These are phyloP conservation scores for Meriones psammophilus DNA, from an alignment of 2,797 vertebrate species.

Conservation along the genomic window DNA sequence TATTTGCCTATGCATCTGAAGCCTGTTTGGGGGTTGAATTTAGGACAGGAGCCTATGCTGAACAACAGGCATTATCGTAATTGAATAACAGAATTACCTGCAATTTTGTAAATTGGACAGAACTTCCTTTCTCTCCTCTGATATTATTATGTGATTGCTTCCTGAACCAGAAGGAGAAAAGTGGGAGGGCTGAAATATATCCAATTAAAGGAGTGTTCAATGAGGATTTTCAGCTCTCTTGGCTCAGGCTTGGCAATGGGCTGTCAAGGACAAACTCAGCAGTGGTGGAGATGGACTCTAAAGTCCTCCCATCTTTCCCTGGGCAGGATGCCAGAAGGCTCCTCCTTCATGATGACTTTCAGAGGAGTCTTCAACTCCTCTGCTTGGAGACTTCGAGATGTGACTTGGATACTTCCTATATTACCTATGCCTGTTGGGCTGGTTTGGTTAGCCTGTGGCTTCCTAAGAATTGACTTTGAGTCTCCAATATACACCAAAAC, in stretches of 20 bases:
- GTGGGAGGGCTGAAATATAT: background rate
- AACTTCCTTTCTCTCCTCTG: slow-evolving; percentile 7
- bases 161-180: slow-evolving; percentile 24
- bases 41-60: slow-evolving; percentile 42
- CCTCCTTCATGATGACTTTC: background rate
- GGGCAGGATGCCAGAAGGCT: background rate
- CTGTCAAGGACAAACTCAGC: background rate
- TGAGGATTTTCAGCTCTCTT: background rate
- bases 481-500: background rate
- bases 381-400: background rate
- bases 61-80: slow-evolving; percentile 64
- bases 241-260: background rate
- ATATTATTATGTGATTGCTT: slow-evolving; percentile 49
- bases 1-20: slow-evolving; percentile 9
- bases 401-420: background rate
- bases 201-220: background rate
- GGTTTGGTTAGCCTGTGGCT: background rate
- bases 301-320: background rate
- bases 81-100: slow-evolving; percentile 66
- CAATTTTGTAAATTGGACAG: slow-evolving; percentile 65
- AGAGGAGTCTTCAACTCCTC: background rate
- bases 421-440: background rate
- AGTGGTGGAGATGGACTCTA: background rate
- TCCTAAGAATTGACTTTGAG: background rate
- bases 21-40: slow-evolving; percentile 24